These are phyloP conservation scores for Carabus problematicus DNA, from an alignment of 2,888 invertebrate species.

Conservation along the genomic window DNA sequence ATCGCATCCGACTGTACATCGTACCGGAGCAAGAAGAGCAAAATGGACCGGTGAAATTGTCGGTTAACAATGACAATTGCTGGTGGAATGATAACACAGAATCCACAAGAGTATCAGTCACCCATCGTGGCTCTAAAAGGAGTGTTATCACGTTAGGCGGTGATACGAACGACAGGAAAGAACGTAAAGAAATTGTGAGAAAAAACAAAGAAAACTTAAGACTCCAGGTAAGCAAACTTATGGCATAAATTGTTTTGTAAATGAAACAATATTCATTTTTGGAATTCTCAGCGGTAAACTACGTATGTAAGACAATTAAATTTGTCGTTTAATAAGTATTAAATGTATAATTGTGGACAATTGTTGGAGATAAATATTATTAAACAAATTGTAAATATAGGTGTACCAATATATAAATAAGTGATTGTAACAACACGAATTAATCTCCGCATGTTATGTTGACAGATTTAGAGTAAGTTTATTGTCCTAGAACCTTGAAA, in stretches of 20 bases:
- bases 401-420: too few species aligned
- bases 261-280: conserved; percentile 2
- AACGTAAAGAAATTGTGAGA: not conserved
- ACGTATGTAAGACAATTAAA: too few species aligned
- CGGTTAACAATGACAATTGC: not conserved
- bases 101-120: not conserved
- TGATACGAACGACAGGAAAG: not conserved
- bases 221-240: not conserved
- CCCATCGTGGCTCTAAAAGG: not conserved
- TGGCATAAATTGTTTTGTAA: too few species aligned
- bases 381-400: too few species aligned
- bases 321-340: too few species aligned
- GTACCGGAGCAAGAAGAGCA: conserved; percentile 6
- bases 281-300: too few species aligned
- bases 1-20: not conserved
- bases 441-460: too few species aligned
- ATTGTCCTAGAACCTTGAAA: too few species aligned
- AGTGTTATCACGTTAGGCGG: not conserved
- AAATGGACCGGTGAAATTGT: not conserved
- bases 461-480: too few species aligned
- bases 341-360: too few species aligned
- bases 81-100: not conserved
- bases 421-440: too few species aligned
- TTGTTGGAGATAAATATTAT: too few species aligned
- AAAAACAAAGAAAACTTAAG: not conserved